Percentiles rank a stretch among this genome's conserved stretches.
Conservation (phyloP, 2,113 vertebrate species). For the Cebus imitator region DNA sequence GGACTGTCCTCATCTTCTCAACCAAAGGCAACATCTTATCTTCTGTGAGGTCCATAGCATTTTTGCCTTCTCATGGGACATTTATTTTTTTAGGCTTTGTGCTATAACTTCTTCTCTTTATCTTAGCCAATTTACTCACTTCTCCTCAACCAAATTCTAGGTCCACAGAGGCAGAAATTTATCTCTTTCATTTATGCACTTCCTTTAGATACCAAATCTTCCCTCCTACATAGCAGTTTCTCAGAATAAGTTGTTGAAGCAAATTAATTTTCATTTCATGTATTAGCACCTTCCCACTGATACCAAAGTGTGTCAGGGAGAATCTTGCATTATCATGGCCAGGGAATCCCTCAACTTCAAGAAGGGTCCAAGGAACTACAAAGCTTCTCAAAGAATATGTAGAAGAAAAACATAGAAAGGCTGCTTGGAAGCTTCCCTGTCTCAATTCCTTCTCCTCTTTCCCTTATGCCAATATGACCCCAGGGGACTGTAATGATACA, state of each 20-base stretch:
- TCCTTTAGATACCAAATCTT: not conserved
- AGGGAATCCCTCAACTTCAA: not conserved
- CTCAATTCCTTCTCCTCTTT: not conserved
- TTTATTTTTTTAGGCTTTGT: not conserved
- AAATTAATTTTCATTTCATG: not conserved
- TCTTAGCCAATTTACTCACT: not conserved
- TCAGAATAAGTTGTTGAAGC: not conserved
- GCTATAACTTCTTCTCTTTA: not conserved
- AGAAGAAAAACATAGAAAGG: not conserved
- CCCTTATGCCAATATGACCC: not conserved
- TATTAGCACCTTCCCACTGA: not conserved
- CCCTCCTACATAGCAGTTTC: not conserved
- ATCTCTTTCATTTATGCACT: not conserved
- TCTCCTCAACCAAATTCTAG: not conserved
- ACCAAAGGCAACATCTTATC: not conserved
- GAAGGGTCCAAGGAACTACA: not conserved
- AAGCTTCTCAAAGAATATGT: not conserved
- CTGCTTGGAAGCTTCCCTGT: not conserved
- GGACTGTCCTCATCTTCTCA: not conserved
- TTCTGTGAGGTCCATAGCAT: not conserved
- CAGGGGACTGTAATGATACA: not conserved
- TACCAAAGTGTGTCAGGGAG: not conserved
- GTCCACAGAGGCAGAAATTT: not conserved
- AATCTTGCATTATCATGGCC: not conserved
- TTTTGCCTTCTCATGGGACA: not conserved